Evolutionary conservation across 2,113 vertebrate genomes (phyloP), one percentile per base, ranked within the genome.

Genomic region (Aspiorhynchus laticeps): DNA sequence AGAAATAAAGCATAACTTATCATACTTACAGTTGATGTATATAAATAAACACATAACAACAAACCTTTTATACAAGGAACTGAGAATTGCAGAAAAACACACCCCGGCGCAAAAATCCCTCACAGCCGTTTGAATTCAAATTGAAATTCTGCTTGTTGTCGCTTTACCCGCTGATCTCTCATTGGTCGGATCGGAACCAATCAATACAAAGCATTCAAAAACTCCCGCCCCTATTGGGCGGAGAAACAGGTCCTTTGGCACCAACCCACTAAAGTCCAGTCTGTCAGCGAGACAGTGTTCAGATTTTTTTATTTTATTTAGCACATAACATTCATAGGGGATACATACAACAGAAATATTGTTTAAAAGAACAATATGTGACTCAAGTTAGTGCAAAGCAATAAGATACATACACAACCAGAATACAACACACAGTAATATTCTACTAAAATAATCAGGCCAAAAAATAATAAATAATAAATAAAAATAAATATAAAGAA

Each of bases 71-170:
- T 36, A 3, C 11, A 12, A 2, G 2, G 0, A 41, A 3, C 15
- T n/a, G 24, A 26, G 9, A 5, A 17, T 11, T 2, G 0, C 1
- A 24, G 21, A n/a, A 5, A 53, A 38, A 24, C n/a, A 51, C 51
- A 69, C 48, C 4, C 28, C 71, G 0, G 36, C 1, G 28, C 4
- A 53, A 48, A 4, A 33, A 26, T 11, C 10, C 78, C 46, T 46
- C 43, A 24, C 61, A 43, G 7, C 85, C 87, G 93, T 95, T 95
- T 92, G 89, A 92, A 91, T 95, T 93, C 74, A 94, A 95, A 92
- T 88, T 7, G 10, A 31, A 91, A 91, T 63, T 43, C 17, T 80
- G 24, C 80, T 17, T 88, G 89, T 90, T 41, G 87, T 48, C 33
- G 81, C 82, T 53, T 17, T 48, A 65, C 36, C 21, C 0, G 21